Evolutionary conservation across 1,140 invertebrate genomes (phyloP), one percentile per base, ranked within the genome.

Genomic region (Protaetia brevitarsis): DNA sequence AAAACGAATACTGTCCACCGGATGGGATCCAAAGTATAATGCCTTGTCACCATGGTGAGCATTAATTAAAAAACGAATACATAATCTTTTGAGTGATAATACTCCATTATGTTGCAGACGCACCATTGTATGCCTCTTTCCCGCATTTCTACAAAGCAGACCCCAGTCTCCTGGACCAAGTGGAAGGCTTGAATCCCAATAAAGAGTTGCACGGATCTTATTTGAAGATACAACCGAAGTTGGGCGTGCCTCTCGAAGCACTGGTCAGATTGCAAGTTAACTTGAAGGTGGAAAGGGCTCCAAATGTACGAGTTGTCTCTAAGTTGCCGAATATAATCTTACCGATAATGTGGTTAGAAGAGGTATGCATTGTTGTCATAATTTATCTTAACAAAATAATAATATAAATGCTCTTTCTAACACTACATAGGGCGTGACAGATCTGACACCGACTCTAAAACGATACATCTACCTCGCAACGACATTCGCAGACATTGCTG

Each of bases 101-200:
- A 2, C n/a, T 8, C 16, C 8, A 6, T 10, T 51, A 1, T 2
- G 16, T 51, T 30, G 57, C 74, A 93, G 91, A 90, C 77, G 91
- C 93, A 8, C 93, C 94, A 0, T 88, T 95, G 1, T 93, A 91
- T 69, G 75, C 94, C 4, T 95, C 93, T 0, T 93, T 89, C 77
- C 94, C 94, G 3, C 94, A 96, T 77, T 96, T 95, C 79, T 91
- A 89, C 67, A 85, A 94, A 70, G 89, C 90, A 0, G 90, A 95
- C 79, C 87, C 88, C 0, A 81, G 81, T 34, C 83, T 95, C 0
- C 74, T 89, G 1, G 80, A 89, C 6, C 80, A 83, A 0, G 86
- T 95, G 3, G 87, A 88, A 66, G 94, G 93, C 6, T 77, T 96
- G 0, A 83, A 84, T 3, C 92, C 92, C 0, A 78, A 87, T 10